A percentile compares a stretch with the other conserved stretches of the same genome.
Conservation (phyloP, 2,888 invertebrate species). For the Kuschelorhynchus macadamiae region DNA sequence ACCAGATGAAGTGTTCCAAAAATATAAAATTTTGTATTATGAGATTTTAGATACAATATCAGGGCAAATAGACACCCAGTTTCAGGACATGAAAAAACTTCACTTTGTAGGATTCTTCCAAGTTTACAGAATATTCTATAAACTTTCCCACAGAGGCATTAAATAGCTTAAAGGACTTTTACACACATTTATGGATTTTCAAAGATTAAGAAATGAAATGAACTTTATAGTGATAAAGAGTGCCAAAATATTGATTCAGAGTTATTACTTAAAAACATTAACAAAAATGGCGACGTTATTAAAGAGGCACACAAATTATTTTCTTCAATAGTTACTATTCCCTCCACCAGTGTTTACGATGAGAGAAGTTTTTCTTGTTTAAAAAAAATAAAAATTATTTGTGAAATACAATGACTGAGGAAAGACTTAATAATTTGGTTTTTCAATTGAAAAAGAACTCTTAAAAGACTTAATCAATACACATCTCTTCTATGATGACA, state of each 20-base stretch:
- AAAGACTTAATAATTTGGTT: not conserved
- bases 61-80: not conserved
- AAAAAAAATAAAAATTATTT: slow-evolving; percentile 30
- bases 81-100: slow-evolving; percentile 6
- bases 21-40: slow-evolving; percentile 1
- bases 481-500: not conserved
- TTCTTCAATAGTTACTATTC: slow-evolving; percentile 12
- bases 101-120: slow-evolving; percentile 18
- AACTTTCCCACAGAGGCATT: slow-evolving; percentile 28
- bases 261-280: not conserved
- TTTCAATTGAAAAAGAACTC: not conserved
- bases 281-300: not conserved
- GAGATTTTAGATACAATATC: slow-evolving; percentile 5
- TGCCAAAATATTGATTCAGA: not conserved
- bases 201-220: slow-evolving; percentile 5
- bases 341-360: not conserved
- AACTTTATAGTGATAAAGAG: slow-evolving; percentile 2
- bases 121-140: slow-evolving; percentile 26
- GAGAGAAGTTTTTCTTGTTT: slow-evolving; percentile 18
- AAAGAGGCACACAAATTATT: slow-evolving; percentile 12
- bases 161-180: slow-evolving; percentile 25
- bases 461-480: not conserved
- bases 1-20: not conserved
- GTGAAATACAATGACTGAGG: slow-evolving; percentile 6
- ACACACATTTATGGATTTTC: slow-evolving; percentile 10